Conservation (phyloP, 2,113 vertebrate species). For the Trogon melanurus region DNA sequence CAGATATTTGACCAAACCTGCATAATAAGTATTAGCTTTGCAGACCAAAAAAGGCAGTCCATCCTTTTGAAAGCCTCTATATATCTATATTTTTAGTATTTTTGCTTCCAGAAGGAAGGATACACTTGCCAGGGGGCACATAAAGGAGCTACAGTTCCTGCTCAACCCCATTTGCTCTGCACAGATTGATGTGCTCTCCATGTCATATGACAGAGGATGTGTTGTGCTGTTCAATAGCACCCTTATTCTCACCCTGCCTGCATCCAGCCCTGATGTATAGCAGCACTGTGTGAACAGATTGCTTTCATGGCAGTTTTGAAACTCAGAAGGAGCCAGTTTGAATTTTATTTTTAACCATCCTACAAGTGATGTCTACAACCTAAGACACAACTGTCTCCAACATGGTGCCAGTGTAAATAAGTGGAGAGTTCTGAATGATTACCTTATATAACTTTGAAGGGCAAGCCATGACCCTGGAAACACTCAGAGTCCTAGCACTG, state of each 20-base stretch:
- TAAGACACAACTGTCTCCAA: not conserved
- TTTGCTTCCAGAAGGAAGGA: not conserved
- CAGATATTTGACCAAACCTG: not conserved
- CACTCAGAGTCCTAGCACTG: not conserved
- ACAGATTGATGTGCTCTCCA: constrained; percentile 9
- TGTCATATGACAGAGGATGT: not conserved
- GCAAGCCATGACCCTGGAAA: not conserved
- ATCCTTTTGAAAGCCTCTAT: not conserved
- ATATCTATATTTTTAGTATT: not conserved
- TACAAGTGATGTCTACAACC: not conserved
- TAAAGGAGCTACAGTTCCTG: not conserved
- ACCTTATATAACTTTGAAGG: not conserved
- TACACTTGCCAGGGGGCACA: not conserved
- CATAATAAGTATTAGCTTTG: not conserved
- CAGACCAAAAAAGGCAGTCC: not conserved
- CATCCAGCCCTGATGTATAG: not conserved
- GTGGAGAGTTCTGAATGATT: not conserved
- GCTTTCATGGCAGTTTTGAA: constrained; percentile 46
- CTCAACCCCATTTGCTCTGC: not conserved
- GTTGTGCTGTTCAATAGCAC: constrained; percentile 14
- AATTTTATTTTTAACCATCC: constrained; percentile 34
- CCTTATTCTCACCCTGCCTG: constrained; percentile 33
- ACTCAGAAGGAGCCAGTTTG: not conserved
- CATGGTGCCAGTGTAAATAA: not conserved
- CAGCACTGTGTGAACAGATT: constrained; percentile 40